Conservation (phyloP, 2,888 invertebrate genomes). For the Eucera pruinosa region DNA sequence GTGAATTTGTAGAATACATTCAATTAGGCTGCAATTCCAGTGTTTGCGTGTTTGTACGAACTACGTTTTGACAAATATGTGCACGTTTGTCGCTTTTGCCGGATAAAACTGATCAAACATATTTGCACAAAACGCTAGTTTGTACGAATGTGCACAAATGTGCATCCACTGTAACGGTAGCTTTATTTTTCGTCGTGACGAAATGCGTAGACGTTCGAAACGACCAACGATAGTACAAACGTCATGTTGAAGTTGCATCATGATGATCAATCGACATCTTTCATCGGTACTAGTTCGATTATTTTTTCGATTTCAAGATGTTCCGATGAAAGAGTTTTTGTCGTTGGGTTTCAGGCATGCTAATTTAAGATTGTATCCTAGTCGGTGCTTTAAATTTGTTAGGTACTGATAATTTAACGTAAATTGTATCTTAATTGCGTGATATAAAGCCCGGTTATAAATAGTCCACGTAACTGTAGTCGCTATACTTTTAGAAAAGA, state of each 20-base stretch:
- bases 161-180: background rate
- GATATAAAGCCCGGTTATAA: conserved; percentile 2
- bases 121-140: too few species aligned
- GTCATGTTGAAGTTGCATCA: conserved; percentile 24
- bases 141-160: conserved; percentile 32
- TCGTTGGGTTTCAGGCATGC: background rate
- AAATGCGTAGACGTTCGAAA: background rate
- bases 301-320: conserved; percentile 7
- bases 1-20: too few species aligned
- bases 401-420: too few species aligned
- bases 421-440: background rate
- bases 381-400: too few species aligned
- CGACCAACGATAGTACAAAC: background rate
- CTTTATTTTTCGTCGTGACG: background rate
- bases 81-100: too few species aligned
- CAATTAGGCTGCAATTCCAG: too few species aligned
- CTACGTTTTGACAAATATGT: too few species aligned
- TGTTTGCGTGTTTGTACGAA: too few species aligned
- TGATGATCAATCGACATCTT: background rate
- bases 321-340: background rate
- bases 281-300: conserved; percentile 10
- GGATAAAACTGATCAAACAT: too few species aligned
- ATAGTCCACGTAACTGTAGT: background rate
- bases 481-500: background rate
- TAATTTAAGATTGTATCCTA: too few species aligned